Evolutionary conservation across 2,113 vertebrate genomes (phyloP).

Genomic region (Verasper variegatus): DNA sequence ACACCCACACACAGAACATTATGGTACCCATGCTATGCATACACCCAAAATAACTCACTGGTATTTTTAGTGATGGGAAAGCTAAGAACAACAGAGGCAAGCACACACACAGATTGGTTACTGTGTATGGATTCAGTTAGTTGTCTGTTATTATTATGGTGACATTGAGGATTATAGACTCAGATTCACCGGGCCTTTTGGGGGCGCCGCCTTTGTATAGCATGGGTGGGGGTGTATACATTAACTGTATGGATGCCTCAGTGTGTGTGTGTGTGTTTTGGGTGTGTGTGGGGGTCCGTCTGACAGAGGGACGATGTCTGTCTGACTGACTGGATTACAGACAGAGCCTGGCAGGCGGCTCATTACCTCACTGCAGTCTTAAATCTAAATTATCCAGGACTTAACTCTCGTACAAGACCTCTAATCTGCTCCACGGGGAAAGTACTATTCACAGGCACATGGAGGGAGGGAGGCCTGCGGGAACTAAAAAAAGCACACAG

Average conservation of each 20-base stretch:
- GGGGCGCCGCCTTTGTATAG: constrained; percentile 8
- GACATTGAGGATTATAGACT: constrained; percentile 43
- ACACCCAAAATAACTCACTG: constrained; percentile 52
- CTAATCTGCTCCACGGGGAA: constrained; percentile 79
- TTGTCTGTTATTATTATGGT: constrained; percentile 48
- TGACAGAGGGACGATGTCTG: constrained; percentile 55
- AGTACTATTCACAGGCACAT: constrained; percentile 60
- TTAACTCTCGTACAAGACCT: constrained; percentile 75
- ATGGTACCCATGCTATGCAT: constrained; percentile 40
- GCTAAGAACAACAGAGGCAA: constrained; percentile 23
- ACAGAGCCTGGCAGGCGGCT: constrained; percentile 69
- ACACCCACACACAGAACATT: constrained; percentile 53
- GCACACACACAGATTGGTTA: constrained; percentile 22
- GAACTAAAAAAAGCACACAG: constrained; percentile 68
- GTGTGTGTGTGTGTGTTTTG: constrained; percentile 33
- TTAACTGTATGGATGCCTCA: constrained; percentile 32
- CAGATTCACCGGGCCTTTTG: constrained; percentile 20
- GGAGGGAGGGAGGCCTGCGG: constrained; percentile 41
- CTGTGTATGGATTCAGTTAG: constrained; percentile 40
- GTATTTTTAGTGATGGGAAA: constrained; percentile 49
- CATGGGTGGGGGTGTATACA: constrained; percentile 32
- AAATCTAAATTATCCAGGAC: constrained; percentile 81
- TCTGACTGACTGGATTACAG: constrained; percentile 76
- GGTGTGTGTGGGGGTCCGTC: constrained; percentile 50
- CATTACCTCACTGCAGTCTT: constrained; percentile 79